Conservation (phyloP, 2,888 invertebrate genomes). For the Ophioninae sp. region DNA sequence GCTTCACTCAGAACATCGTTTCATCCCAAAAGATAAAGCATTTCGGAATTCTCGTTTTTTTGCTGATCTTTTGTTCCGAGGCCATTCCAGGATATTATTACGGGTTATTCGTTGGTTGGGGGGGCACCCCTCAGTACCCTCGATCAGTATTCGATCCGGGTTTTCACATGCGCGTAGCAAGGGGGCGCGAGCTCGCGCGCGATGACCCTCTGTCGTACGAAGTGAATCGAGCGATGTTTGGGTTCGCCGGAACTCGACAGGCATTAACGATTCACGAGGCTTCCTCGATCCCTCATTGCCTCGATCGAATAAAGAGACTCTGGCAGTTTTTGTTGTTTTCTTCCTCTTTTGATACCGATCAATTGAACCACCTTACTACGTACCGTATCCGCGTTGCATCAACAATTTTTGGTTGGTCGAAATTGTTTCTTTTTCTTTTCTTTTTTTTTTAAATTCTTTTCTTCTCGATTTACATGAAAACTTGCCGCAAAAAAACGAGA, state of each 20-base stretch:
- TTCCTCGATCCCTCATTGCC: slow-evolving; percentile 36
- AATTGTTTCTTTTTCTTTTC: slow-evolving; percentile 1
- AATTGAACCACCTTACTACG: slow-evolving; percentile 41
- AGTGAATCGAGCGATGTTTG: slow-evolving; percentile 44
- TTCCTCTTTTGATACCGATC: slow-evolving; percentile 17
- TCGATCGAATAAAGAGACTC: slow-evolving; percentile 51
- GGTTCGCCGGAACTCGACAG: slow-evolving; percentile 32
- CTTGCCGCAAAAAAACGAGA: not conserved
- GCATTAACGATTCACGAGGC: slow-evolving; percentile 54
- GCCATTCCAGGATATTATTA: slow-evolving; percentile 15
- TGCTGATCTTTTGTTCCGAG: not conserved
- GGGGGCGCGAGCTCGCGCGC: not conserved
- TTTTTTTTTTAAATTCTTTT: not conserved
- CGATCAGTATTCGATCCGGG: slow-evolving; percentile 55
- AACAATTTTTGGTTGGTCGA: slow-evolving; percentile 20
- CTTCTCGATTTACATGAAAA: not conserved
- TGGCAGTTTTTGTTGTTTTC: slow-evolving; percentile 16
- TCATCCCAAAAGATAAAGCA: not conserved
- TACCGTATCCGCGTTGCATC: slow-evolving; percentile 9
- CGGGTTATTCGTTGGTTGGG: not conserved
- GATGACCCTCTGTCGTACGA: slow-evolving; percentile 15
- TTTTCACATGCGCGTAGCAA: slow-evolving; percentile 32
- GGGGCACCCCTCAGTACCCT: slow-evolving; percentile 7
- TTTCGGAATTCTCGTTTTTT: not conserved
- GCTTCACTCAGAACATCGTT: not conserved